Evolutionary conservation across 2,888 invertebrate genomes (phyloP).

Genomic region (Drosophila rubida): DNA sequence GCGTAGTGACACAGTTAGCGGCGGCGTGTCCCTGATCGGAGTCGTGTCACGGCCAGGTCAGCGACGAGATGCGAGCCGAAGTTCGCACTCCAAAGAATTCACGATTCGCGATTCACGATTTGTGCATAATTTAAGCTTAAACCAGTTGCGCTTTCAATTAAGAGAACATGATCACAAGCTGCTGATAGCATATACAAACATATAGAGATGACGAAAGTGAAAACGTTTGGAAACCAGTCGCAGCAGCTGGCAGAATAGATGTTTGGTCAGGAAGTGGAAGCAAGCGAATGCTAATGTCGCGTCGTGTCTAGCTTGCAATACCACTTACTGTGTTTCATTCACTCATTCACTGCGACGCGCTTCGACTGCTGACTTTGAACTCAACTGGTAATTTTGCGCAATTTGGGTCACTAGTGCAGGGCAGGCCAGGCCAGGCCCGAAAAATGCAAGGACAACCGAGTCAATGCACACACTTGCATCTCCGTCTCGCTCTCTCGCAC

Average conservation of each 20-base stretch:
- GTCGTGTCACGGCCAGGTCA: constrained; percentile 40
- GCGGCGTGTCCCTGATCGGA: background rate
- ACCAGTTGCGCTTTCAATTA: constrained; percentile 2
- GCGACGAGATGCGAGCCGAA: background rate
- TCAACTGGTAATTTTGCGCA: constrained; percentile 40
- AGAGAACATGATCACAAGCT: background rate
- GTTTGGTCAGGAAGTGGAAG: background rate
- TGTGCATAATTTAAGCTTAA: background rate
- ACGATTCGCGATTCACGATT: background rate
- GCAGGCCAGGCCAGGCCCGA: constrained; percentile 21
- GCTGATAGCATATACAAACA: background rate
- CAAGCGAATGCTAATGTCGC: background rate
- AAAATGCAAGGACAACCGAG: constrained; percentile 66
- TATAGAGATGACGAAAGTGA: background rate
- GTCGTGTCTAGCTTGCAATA: background rate
- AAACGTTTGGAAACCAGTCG: background rate
- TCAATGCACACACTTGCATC: constrained; percentile 23
- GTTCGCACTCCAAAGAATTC: background rate
- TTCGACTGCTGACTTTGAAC: constrained; percentile 51
- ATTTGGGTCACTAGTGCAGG: constrained; percentile 69
- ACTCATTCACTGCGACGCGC: background rate
- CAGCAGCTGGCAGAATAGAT: background rate
- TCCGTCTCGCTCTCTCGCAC: constrained; percentile 1
- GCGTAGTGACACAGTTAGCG: constrained; percentile 43
- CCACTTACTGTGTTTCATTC: no score